A percentile compares a stretch with the other conserved stretches of the same genome.
Evolutionary conservation across 2,888 invertebrate species (phyloP).

Genomic region (Parnassius orleans): DNA sequence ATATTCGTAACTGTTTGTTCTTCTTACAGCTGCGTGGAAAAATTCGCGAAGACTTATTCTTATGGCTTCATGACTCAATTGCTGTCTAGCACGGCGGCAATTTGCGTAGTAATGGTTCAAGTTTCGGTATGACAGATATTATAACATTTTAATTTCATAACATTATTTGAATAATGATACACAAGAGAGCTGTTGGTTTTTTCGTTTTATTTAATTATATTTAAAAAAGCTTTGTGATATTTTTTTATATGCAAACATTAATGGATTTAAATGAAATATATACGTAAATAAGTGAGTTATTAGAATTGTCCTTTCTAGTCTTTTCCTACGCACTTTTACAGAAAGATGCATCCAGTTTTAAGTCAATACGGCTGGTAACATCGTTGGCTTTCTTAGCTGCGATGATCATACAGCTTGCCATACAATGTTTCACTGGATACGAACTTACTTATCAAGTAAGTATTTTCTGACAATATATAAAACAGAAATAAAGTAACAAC

Average conservation of each 20-base stretch:
- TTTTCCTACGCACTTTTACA: slow-evolving; percentile 46
- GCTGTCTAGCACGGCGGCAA: slow-evolving; percentile 71
- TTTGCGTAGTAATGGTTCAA: slow-evolving; percentile 77
- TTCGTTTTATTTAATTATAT: no score
- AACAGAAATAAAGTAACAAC: background rate
- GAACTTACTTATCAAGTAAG: slow-evolving; percentile 66
- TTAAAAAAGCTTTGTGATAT: no score
- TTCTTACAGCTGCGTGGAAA: slow-evolving; percentile 66
- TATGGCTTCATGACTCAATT: slow-evolving; percentile 77
- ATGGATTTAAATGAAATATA: no score
- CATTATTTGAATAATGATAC: slow-evolving; percentile 8
- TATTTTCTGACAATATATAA: slow-evolving; percentile 1
- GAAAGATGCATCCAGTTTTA: slow-evolving; percentile 70
- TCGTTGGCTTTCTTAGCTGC: slow-evolving; percentile 70
- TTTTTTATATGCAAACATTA: no score
- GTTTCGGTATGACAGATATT: slow-evolving; percentile 61
- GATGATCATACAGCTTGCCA: slow-evolving; percentile 68
- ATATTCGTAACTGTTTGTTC: slow-evolving; percentile 17
- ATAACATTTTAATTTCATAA: slow-evolving; percentile 1
- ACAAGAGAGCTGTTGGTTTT: slow-evolving; percentile 23
- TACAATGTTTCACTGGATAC: slow-evolving; percentile 70
- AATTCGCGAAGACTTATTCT: slow-evolving; percentile 66
- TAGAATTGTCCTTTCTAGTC: no score
- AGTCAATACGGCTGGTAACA: slow-evolving; percentile 61
- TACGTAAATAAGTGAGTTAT: no score